Conservation (phyloP, 2,113 vertebrate species). For the Abramis brama region DNA sequence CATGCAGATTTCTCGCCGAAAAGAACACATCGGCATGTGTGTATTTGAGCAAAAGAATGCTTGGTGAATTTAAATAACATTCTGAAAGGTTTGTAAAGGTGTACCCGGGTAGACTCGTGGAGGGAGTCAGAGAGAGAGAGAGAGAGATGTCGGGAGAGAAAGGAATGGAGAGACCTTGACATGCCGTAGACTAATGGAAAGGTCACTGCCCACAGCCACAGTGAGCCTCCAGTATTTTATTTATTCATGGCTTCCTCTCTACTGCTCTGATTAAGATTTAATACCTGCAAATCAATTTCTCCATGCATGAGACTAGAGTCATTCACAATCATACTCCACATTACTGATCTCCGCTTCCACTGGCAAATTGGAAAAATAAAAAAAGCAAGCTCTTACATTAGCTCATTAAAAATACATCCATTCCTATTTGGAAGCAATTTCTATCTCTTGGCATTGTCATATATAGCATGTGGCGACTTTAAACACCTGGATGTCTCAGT, state of each 20-base stretch:
- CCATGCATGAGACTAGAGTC: conserved; percentile 47
- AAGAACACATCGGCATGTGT: conserved; percentile 11
- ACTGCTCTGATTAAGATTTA: conserved; percentile 60
- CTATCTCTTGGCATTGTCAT: conserved; percentile 2
- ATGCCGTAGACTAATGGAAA: conserved; percentile 66
- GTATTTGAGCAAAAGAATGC: neutral
- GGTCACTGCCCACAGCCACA: conserved; percentile 59
- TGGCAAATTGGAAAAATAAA: conserved; percentile 47
- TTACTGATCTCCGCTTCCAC: conserved; percentile 52
- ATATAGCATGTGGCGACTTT: conserved; percentile 4
- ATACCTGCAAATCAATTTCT: conserved; percentile 62
- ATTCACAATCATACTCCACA: conserved; percentile 49
- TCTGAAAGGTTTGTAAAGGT: conserved; percentile 3
- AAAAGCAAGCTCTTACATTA: conserved; percentile 45
- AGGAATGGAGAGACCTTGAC: conserved; percentile 53
- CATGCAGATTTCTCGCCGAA: neutral
- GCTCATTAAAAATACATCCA: conserved; percentile 29
- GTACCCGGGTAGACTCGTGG: conserved; percentile 10
- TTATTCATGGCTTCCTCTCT: conserved; percentile 63
- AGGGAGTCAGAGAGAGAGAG: conserved; percentile 1
- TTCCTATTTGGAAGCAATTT: conserved; percentile 44
- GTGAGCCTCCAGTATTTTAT: conserved; percentile 57
- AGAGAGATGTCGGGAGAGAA: conserved; percentile 20
- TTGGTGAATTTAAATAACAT: conserved; percentile 6
- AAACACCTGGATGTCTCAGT: conserved; percentile 23